phyloP scores from a whole-genome alignment of 1,140 invertebrate genomes.

The Cherax quadricarinatus region DNA sequence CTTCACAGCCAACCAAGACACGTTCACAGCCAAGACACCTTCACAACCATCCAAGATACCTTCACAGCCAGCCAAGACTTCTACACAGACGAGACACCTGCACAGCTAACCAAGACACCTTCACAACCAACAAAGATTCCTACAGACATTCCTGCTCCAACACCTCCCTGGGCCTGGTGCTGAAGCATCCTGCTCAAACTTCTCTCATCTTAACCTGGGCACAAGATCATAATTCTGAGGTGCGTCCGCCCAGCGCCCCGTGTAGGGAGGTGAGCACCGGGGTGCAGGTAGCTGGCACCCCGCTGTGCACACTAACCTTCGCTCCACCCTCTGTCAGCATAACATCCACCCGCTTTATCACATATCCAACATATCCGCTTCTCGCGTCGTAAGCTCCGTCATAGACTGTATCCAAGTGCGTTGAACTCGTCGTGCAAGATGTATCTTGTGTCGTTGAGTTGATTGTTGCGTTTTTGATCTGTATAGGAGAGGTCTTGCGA shows the following conservation, averaged over 20 bases:
- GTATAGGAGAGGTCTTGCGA: conserved; percentile 46
- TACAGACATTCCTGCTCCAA: neutral
- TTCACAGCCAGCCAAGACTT: too few species aligned
- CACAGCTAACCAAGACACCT: neutral
- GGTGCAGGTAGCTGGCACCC: conserved; percentile 55
- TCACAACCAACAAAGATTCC: neutral
- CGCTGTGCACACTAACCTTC: conserved; percentile 37
- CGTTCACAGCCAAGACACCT: too few species aligned
- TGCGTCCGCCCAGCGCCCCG: neutral
- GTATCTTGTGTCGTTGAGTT: neutral
- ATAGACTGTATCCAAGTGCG: conserved; percentile 29
- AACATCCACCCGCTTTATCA: conserved; percentile 49
- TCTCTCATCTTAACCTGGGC: neutral
- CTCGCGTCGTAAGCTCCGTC: neutral
- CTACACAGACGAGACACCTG: too few species aligned
- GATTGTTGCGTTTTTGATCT: neutral
- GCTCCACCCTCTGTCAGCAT: conserved; percentile 63
- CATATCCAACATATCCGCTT: too few species aligned
- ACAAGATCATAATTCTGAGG: conserved; percentile 4
- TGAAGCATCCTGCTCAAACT: neutral
- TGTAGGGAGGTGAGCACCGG: neutral
- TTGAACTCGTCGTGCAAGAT: neutral
- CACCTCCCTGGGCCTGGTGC: neutral
- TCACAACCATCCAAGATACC: too few species aligned
- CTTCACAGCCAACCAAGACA: too few species aligned